Base-by-base conservation (phyloP, 2,113 vertebrate species). In the Oncorhynchus masou region DNA sequence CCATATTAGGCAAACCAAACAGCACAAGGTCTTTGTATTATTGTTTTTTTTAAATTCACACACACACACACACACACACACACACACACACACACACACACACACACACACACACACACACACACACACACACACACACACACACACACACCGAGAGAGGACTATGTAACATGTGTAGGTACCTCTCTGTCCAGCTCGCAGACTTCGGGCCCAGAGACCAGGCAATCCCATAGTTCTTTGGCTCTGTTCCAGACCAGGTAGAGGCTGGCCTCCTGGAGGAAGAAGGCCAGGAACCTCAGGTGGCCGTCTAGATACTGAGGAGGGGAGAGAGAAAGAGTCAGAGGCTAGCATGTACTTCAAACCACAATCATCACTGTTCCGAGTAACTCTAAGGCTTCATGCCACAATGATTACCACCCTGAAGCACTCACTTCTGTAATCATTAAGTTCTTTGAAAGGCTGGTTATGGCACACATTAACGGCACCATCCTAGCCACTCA, bases 241-340 rank as follows among this genome's bases (percentile, higher is more conserved):
- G 98, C 98, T 79, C 98, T 91, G 91, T 97, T 99, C 97, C 97
- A 99, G 74, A 97, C 96, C 83, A 99, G 94, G 89, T 99, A 99
- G 20, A 99, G 92, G 70, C 96, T 98, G 83, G 98, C 98, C 93
- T 99, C 98, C 95, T 99, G 97, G 72, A 99, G 95, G 91, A 99
- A 99, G 94, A 99, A 99, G 4, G 98, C 98, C 90, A 99, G 92
- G 94, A 99, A 99, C 92, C 96, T 97, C 88, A 99, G 92, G 90
- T 99, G 98, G 76, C 95, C 94, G 86, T 99, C 98, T 93, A 99
- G 95, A 93, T 99, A 99, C 98, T 99, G 87, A 91, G 83, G 79
- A 3, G 59, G 16, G 16, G 15, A 57, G 54, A 19, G 22, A 19
- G 22, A 9, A 19, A 34, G 5, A 69, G 27, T 29, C 5, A n/a